A percentile compares a stretch with the other conserved stretches of the same genome.
phyloP scores from a whole-genome alignment of 2,113 vertebrate genomes.

The Calyptomena viridis region DNA sequence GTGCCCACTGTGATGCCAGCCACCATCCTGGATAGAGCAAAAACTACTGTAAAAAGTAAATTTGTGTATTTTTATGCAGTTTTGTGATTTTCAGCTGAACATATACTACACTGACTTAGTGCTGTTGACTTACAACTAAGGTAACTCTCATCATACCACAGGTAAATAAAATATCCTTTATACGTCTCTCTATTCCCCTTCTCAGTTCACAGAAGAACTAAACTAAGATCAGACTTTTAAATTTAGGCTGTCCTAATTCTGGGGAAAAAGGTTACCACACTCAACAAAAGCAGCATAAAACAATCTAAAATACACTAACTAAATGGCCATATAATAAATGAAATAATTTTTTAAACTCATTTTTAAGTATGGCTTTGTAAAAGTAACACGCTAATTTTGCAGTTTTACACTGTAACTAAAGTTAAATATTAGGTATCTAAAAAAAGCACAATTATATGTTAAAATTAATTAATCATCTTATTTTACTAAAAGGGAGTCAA shows the following conservation, averaged over 20 bases:
- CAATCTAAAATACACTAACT: background rate
- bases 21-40: background rate
- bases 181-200: background rate
- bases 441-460: background rate
- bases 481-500: background rate
- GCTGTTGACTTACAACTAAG: background rate
- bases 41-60: background rate
- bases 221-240: background rate
- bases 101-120: background rate
- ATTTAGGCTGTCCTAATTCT: background rate
- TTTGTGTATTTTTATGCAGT: background rate
- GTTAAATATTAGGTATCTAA: background rate
- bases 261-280: background rate
- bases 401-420: background rate
- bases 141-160: background rate
- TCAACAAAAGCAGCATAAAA: background rate
- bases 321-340: background rate
- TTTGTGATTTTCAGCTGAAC: background rate
- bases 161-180: background rate
- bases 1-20: background rate
- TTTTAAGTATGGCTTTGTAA: background rate
- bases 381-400: background rate
- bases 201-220: background rate
- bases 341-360: background rate
- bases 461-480: background rate